These are phyloP conservation scores for Eunapius fragilis DNA, from an alignment of 37 sponge, comb jelly and placozoan species.

Conservation along the genomic window DNA sequence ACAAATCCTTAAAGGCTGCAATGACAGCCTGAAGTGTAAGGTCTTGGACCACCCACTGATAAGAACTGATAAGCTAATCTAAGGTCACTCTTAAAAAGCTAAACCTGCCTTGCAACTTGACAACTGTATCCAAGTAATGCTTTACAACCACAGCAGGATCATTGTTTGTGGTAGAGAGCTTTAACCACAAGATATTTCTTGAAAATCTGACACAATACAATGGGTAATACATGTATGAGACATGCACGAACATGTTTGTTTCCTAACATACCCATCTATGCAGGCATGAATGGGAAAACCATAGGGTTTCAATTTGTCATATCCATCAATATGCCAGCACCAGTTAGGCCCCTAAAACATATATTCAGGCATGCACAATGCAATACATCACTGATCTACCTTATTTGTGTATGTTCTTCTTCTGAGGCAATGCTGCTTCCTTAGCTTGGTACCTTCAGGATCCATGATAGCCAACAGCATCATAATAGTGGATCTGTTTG, in stretches of 20 bases:
- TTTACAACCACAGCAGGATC: conserved; percentile 28
- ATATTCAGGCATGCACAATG: neutral
- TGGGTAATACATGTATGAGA: neutral
- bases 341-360: conserved; percentile 25
- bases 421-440: conserved; percentile 8
- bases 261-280: conserved; percentile 36
- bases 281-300: conserved; percentile 33
- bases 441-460: conserved; percentile 18
- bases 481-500: conserved; percentile 46
- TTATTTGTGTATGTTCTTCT: conserved; percentile 23
- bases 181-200: conserved; percentile 45
- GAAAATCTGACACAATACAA: conserved; percentile 37
- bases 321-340: conserved; percentile 33
- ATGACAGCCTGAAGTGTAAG: no score
- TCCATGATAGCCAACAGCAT: conserved; percentile 12
- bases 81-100: no score
- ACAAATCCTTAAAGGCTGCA: neutral
- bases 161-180: conserved; percentile 31
- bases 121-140: conserved; percentile 40
- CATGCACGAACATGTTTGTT: neutral
- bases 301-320: conserved; percentile 19
- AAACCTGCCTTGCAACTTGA: conserved; percentile 6
- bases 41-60: no score
- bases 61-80: no score
- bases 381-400: conserved; percentile 2